These are phyloP conservation scores for Laspeyria flexula DNA, from an alignment of 2,888 invertebrate genomes.

Conservation along the genomic window DNA sequence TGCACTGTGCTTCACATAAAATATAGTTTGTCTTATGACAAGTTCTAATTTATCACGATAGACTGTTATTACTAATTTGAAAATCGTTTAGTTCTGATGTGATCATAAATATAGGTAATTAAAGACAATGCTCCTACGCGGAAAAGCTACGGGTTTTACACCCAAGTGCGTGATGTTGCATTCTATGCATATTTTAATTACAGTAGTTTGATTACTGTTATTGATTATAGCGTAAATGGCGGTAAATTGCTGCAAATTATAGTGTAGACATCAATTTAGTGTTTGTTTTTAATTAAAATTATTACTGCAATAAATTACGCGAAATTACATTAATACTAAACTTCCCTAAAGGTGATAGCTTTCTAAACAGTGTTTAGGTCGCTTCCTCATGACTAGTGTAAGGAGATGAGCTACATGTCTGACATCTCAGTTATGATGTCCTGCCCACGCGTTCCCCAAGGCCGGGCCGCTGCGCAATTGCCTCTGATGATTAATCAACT, in stretches of 20 bases:
- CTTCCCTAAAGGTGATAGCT: slow-evolving; percentile 4
- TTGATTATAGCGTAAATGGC: slow-evolving; percentile 31
- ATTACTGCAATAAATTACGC: no score
- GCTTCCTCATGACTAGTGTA: slow-evolving; percentile 14
- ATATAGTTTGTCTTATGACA: slow-evolving; percentile 54
- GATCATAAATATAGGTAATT: slow-evolving; percentile 38
- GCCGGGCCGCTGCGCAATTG: slow-evolving; percentile 80
- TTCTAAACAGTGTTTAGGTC: slow-evolving; percentile 11
- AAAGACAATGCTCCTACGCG: slow-evolving; percentile 52
- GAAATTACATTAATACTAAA: background rate
- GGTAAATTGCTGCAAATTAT: slow-evolving; percentile 31
- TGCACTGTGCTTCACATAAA: slow-evolving; percentile 46
- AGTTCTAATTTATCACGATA: slow-evolving; percentile 48
- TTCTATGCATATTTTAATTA: slow-evolving; percentile 38
- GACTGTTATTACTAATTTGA: slow-evolving; percentile 34
- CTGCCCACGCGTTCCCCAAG: slow-evolving; percentile 78
- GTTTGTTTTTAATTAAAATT: background rate
- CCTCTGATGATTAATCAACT: slow-evolving; percentile 79
- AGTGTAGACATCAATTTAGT: slow-evolving; percentile 11
- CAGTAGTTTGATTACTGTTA: slow-evolving; percentile 42
- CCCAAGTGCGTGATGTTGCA: slow-evolving; percentile 39
- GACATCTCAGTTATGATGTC: slow-evolving; percentile 68
- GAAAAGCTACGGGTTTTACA: slow-evolving; percentile 45
- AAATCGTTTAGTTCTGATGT: slow-evolving; percentile 40
- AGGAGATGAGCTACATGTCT: slow-evolving; percentile 64